Conservation (phyloP, 2,113 vertebrate species). For the Cheirogaleus medius region DNA sequence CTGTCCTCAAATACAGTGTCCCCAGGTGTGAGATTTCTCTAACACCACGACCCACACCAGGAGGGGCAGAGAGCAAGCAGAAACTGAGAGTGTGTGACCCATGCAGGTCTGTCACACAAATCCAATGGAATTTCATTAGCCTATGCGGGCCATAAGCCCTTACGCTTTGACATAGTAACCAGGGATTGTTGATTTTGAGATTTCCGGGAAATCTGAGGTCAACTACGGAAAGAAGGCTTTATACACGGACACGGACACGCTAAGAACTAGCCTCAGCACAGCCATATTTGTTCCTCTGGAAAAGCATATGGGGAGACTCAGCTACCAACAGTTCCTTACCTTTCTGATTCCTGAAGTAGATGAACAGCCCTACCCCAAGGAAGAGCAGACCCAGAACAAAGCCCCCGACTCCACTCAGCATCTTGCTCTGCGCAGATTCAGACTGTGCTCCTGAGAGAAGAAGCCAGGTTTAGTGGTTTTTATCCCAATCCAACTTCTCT, state of each 20-base stretch:
- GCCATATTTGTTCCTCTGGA: fast-evolving
- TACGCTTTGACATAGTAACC: fast-evolving
- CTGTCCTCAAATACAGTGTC: neutral
- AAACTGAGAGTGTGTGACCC: neutral
- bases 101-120: neutral
- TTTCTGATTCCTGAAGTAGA: neutral
- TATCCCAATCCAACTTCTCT: neutral
- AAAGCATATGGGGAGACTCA: fast-evolving
- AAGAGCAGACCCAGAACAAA: slow-evolving; percentile 47
- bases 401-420: neutral
- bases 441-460: slow-evolving; percentile 22
- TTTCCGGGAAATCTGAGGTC: neutral
- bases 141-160: fast-evolving
- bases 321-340: neutral
- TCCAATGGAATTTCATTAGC: neutral
- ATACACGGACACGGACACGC: fast-evolving
- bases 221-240: fast-evolving
- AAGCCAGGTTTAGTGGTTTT: neutral
- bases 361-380: neutral
- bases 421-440: slow-evolving; percentile 47
- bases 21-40: neutral
- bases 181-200: neutral
- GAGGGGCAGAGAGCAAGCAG: fast-evolving
- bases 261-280: neutral
- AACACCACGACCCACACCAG: fast-evolving